Conservation (phyloP, 2,113 vertebrate genomes). For the Uropsilus gracilis region DNA sequence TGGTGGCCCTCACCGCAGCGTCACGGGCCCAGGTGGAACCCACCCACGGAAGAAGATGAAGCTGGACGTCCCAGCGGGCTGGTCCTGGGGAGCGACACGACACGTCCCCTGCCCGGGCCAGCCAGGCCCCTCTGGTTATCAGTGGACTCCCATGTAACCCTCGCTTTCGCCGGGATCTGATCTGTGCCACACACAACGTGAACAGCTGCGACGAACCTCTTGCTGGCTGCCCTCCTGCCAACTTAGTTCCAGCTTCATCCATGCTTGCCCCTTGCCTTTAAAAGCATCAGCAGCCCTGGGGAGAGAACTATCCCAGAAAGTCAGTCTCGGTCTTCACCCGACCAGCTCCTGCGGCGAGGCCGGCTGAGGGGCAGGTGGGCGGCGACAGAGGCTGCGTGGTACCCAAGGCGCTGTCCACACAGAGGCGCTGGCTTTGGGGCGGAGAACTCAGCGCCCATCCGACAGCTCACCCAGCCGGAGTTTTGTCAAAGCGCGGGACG, state of each 20-base stretch:
- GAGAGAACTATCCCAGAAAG: conserved; percentile 34
- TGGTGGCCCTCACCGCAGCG: neutral
- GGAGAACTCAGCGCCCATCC: too few relatives aligned
- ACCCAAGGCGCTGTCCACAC: neutral
- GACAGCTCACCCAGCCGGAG: too few relatives aligned
- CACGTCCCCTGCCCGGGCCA: neutral
- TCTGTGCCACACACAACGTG: neutral
- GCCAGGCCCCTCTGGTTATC: neutral
- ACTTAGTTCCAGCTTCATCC: conserved; percentile 50
- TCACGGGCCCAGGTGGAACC: neutral
- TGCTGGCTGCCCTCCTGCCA: neutral
- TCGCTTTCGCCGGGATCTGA: neutral
- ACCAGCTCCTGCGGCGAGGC: neutral
- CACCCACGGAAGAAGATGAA: neutral
- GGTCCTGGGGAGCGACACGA: neutral
- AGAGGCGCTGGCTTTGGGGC: neutral
- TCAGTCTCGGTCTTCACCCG: neutral
- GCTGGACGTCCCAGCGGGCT: neutral
- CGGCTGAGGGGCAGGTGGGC: neutral
- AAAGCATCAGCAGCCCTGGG: neutral
- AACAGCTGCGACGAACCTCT: neutral
- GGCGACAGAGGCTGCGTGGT: neutral
- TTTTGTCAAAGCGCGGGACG: too few relatives aligned
- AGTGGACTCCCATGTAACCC: neutral
- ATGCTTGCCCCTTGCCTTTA: conserved; percentile 16